These are phyloP conservation scores for Petrophora chlorosata DNA, from an alignment of 2,888 invertebrate species.

Conservation along the genomic window DNA sequence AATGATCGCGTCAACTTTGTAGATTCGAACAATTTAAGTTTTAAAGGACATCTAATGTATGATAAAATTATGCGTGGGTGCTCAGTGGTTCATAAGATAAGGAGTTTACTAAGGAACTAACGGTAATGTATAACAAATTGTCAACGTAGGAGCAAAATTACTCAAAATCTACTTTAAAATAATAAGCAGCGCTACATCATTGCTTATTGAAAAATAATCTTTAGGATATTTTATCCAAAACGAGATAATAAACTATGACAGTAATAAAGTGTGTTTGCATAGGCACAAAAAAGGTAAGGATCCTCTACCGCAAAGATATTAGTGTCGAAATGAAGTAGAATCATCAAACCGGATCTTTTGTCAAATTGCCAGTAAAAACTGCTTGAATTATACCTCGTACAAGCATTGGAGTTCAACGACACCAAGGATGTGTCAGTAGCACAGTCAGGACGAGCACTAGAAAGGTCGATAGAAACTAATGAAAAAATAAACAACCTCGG, in stretches of 20 bases:
- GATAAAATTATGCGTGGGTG: too few species aligned
- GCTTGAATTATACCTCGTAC: conserved; percentile 25
- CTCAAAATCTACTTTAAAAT: too few species aligned
- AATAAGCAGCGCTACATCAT: too few species aligned
- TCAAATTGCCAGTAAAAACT: conserved; percentile 30
- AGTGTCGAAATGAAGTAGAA: conserved; percentile 18
- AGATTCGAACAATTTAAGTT: too few species aligned
- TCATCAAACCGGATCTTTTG: conserved; percentile 31
- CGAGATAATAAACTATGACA: neutral
- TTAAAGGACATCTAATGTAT: too few species aligned
- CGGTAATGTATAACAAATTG: too few species aligned
- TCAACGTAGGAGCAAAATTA: too few species aligned
- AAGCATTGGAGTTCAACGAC: conserved; percentile 19
- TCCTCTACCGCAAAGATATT: conserved; percentile 15
- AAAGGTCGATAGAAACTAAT: conserved; percentile 38
- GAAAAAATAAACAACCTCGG: conserved; percentile 44
- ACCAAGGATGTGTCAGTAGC: conserved; percentile 15
- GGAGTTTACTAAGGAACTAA: too few species aligned
- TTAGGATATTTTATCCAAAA: too few species aligned
- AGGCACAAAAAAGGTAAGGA: conserved; percentile 15
- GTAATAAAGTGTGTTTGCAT: neutral
- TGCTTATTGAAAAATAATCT: too few species aligned
- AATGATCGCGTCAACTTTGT: too few species aligned
- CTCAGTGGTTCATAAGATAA: too few species aligned
- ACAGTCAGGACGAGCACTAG: conserved; percentile 24